Base-by-base conservation (phyloP, 1,140 invertebrate genomes). In the Drosophila sechellia region DNA sequence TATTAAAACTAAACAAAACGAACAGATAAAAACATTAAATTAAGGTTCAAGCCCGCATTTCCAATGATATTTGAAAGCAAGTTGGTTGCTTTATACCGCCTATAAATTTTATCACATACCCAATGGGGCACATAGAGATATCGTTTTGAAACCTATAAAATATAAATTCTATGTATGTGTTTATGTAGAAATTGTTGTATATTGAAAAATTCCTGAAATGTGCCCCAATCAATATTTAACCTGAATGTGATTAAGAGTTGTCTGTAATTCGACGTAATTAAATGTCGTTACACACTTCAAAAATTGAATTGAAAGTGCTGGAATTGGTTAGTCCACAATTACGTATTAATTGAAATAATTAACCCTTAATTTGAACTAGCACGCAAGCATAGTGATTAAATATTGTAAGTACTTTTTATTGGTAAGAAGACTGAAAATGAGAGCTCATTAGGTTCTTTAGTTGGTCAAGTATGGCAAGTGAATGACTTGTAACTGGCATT, bases 331-430 rank as follows among this genome's bases (percentile, higher is more conserved):
- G 42, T 31, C 13, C 6, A 11, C 34, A 48, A 65, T 48, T 65
- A 64, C 4, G 22, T 40, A 31, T 49, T 22, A 64, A 49, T 65
- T 40, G 49, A 64, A 0, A n/a, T 61, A 31, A 39, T 48, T 40
- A 39, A 17, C 34, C 3, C 39, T 48, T 39, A 37, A 65, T 61
- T 65, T 46, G 11, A 20, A 6, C 5, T 22, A 15, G 25, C 58
- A 64, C 6, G 58, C 57, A 48, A 5, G 59, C 58, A 15, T 11
- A 10, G 2, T 15, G 8, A 20, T 31, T 22, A 31, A 40, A 57
- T 39, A 15, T 5, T 11, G 37, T 17, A 5, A 35, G 58, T 45
- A 60, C 12, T 11, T 43, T 58, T 1, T 4, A 15, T 22, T 56
- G 6, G 1, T 8, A 27, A 34, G 27, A n/a, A 15, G 27, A 13